Evolutionary conservation across 2,888 invertebrate species (phyloP).

Genomic region (Mycalesis mineus): DNA sequence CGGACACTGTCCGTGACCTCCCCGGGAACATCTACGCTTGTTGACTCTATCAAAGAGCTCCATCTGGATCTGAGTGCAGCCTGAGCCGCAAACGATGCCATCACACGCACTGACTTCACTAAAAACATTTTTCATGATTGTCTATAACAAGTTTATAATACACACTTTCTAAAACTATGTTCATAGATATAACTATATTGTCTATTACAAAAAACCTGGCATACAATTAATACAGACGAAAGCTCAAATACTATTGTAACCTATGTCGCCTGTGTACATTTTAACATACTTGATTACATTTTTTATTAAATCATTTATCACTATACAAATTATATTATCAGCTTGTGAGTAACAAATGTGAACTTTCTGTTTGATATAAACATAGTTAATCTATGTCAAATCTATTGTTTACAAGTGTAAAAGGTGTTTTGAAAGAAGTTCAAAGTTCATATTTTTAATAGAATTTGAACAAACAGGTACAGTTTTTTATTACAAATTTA

Average conservation of each 20-base stretch:
- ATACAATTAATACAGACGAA: no score
- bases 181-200: background rate
- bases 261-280: background rate
- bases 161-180: background rate
- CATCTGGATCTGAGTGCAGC: conserved; percentile 84
- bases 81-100: conserved; percentile 85
- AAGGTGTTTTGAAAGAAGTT: no score
- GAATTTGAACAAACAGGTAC: no score
- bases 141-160: background rate
- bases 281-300: background rate
- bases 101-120: conserved; percentile 57
- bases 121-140: conserved; percentile 49
- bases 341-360: no score
- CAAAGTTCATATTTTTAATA: no score
- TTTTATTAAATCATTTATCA: background rate
- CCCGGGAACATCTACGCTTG: conserved; percentile 80
- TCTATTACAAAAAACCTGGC: background rate
- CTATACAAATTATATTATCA: no score
- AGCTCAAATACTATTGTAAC: no score
- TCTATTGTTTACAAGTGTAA: no score
- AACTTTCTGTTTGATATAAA: no score
- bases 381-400: no score
- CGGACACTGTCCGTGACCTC: conserved; percentile 85
- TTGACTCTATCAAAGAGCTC: conserved; percentile 85
- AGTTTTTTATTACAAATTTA: no score